These are phyloP conservation scores for Tetropium fuscum DNA, from an alignment of 2,888 invertebrate genomes.

Conservation along the genomic window DNA sequence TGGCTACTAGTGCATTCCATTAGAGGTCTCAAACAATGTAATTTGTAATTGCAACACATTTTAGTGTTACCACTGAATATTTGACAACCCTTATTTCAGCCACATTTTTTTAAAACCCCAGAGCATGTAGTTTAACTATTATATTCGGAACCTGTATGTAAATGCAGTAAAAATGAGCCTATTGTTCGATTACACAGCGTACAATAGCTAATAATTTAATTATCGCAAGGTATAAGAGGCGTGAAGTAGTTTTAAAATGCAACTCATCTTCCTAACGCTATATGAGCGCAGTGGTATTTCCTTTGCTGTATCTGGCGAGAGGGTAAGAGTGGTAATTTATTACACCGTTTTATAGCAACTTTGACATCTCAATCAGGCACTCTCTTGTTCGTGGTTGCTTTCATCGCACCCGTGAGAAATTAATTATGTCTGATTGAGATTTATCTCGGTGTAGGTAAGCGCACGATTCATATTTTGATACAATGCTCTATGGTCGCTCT, in stretches of 20 bases:
- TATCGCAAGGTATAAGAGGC: slow-evolving; percentile 39
- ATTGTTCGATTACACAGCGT: slow-evolving; percentile 29
- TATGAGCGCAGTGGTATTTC: slow-evolving; percentile 22
- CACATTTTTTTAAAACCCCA: no score
- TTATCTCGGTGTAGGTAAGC: slow-evolving; percentile 49
- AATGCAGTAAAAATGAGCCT: no score
- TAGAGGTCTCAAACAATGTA: no score
- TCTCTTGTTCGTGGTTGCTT: slow-evolving; percentile 61
- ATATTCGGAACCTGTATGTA: no score
- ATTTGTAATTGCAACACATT: no score
- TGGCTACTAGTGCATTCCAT: no score
- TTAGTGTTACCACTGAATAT: no score
- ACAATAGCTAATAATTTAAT: slow-evolving; percentile 46
- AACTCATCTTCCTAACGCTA: slow-evolving; percentile 37
- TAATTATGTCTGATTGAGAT: slow-evolving; percentile 63
- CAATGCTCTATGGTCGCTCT: slow-evolving; percentile 32
- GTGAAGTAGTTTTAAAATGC: slow-evolving; percentile 42
- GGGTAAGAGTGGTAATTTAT: slow-evolving; percentile 63
- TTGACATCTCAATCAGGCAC: slow-evolving; percentile 63
- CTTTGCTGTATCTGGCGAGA: slow-evolving; percentile 35
- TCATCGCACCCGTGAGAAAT: slow-evolving; percentile 62
- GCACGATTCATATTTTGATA: slow-evolving; percentile 43
- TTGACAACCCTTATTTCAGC: no score
- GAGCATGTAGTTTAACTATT: no score
- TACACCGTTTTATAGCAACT: slow-evolving; percentile 58